phyloP scores from a whole-genome alignment of 2,888 invertebrate species.

The Rhodophaea formosa region DNA sequence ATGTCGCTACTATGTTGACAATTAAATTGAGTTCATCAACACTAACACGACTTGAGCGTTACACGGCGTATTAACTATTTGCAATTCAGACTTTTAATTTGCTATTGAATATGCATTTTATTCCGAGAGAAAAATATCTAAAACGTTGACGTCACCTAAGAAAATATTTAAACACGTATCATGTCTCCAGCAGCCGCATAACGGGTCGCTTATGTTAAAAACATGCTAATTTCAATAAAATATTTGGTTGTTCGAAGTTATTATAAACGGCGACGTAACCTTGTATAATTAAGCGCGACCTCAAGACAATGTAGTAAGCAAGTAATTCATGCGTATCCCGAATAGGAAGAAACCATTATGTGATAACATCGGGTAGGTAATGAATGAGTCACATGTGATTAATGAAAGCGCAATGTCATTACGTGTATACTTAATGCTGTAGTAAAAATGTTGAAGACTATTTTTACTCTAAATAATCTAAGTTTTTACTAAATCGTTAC shows the following conservation, averaged over 20 bases:
- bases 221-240: conserved; percentile 3
- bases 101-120: not conserved
- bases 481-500: too few species aligned
- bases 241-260: not conserved
- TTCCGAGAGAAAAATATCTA: not conserved
- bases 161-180: not conserved
- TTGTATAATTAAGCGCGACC: conserved; percentile 4
- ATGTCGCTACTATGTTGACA: not conserved
- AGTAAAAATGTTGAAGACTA: too few species aligned
- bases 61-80: not conserved
- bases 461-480: too few species aligned
- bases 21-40: not conserved
- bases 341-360: not conserved
- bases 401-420: not conserved
- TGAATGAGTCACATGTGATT: conserved; percentile 1
- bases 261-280: not conserved
- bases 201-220: conserved; percentile 9
- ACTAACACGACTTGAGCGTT: not conserved
- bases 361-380: not conserved
- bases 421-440: too few species aligned
- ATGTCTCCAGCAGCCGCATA: not conserved
- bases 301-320: not conserved
- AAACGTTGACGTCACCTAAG: not conserved
- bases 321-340: conserved; percentile 4
- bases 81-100: not conserved